phyloP scores from a whole-genome alignment of 2,888 invertebrate species.

The Leucophora obtusa region DNA sequence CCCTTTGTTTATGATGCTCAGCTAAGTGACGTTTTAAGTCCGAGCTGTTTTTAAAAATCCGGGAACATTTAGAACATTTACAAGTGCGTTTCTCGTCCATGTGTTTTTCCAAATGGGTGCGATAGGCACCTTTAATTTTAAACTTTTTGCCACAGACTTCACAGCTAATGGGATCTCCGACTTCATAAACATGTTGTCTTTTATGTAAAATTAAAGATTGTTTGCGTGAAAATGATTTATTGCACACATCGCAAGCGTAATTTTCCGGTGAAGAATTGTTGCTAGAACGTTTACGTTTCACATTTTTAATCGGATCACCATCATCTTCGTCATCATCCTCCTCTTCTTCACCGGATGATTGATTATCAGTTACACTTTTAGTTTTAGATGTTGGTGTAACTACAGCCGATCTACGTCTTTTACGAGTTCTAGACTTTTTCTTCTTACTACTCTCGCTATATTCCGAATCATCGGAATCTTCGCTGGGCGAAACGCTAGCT shows the following conservation, averaged over 20 bases:
- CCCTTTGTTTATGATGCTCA: slow-evolving; percentile 73
- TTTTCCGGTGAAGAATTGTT: slow-evolving; percentile 61
- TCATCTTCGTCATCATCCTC: slow-evolving; percentile 62
- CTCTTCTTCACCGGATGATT: slow-evolving; percentile 59
- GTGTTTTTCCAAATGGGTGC: slow-evolving; percentile 78
- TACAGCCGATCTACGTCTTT: slow-evolving; percentile 65
- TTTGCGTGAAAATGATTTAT: slow-evolving; percentile 79
- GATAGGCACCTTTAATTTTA: slow-evolving; percentile 78
- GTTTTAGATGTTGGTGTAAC: slow-evolving; percentile 51
- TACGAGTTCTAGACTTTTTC: slow-evolving; percentile 66
- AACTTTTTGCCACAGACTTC: slow-evolving; percentile 78
- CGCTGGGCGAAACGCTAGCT: slow-evolving; percentile 71
- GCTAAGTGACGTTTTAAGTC: slow-evolving; percentile 76
- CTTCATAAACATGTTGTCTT: slow-evolving; percentile 78
- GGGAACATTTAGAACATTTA: slow-evolving; percentile 70
- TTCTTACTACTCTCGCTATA: slow-evolving; percentile 69
- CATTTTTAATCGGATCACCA: slow-evolving; percentile 53
- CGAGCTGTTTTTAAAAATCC: slow-evolving; percentile 72
- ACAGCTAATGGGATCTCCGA: slow-evolving; percentile 75
- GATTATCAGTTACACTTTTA: slow-evolving; percentile 30
- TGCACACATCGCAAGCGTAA: slow-evolving; percentile 76
- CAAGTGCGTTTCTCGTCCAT: slow-evolving; percentile 68
- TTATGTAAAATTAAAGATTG: slow-evolving; percentile 80
- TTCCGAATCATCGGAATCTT: slow-evolving; percentile 73
- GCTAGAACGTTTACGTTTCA: slow-evolving; percentile 61